phyloP scores from a whole-genome alignment of 2,888 invertebrate species.

The Malachius bipustulatus region DNA sequence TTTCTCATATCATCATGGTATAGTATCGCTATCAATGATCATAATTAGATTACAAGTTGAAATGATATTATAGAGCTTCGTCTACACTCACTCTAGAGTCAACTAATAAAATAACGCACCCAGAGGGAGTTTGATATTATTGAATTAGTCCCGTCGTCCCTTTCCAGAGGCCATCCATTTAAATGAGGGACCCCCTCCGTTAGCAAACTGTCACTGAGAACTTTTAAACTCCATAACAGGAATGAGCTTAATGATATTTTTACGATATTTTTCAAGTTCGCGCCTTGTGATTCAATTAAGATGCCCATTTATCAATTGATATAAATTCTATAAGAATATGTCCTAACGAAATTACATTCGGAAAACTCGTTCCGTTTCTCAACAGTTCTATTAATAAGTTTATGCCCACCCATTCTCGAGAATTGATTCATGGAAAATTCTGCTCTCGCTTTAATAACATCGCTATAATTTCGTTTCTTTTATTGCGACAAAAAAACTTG shows the following conservation, averaged over 20 bases:
- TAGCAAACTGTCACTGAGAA: constrained; percentile 33
- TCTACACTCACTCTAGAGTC: no score
- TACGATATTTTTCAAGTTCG: constrained; percentile 33
- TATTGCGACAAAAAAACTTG: no score
- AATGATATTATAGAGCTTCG: no score
- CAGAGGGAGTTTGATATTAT: no score
- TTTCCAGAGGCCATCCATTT: no score
- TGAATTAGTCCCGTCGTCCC: no score
- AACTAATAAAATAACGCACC: no score
- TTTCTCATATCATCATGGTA: no score
- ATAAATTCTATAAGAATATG: constrained; percentile 35
- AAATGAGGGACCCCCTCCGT: constrained; percentile 31
- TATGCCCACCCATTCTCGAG: not conserved
- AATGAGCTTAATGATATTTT: constrained; percentile 34
- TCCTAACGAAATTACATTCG: constrained; percentile 30
- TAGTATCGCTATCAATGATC: no score
- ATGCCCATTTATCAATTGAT: constrained; percentile 37
- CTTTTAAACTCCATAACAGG: constrained; percentile 32
- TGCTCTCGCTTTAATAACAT: no score
- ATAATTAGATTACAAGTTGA: no score
- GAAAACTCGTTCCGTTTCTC: not conserved
- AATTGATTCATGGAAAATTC: not conserved
- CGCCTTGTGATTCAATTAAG: constrained; percentile 37
- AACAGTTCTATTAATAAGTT: constrained; percentile 2
- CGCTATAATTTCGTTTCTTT: no score